A percentile compares a stretch with the other conserved stretches of the same genome.
These are phyloP conservation scores for Chrysemys picta DNA, from an alignment of 2,113 vertebrate species.

Conservation along the genomic window DNA sequence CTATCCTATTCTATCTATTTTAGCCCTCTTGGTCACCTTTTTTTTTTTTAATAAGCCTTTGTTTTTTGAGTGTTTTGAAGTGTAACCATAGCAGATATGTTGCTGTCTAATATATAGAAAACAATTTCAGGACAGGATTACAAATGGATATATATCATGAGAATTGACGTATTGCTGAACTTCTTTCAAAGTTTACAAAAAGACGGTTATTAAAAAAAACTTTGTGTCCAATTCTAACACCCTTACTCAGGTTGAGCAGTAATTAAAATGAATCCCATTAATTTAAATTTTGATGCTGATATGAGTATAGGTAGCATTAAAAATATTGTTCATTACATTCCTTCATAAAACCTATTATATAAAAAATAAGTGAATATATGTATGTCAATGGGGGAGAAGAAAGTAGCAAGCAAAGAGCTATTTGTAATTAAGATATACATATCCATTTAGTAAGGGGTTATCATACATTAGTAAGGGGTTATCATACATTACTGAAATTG, in stretches of 20 bases:
- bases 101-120: not conserved
- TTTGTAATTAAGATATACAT: not conserved
- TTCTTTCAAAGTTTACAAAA: not conserved
- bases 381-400: not conserved
- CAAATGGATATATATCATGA: not conserved
- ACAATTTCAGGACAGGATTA: not conserved
- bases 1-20: not conserved
- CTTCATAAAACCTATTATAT: not conserved
- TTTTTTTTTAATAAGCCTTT: no score
- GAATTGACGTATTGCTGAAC: not conserved
- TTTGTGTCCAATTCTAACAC: not conserved
- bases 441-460: not conserved
- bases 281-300: not conserved
- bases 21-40: not conserved
- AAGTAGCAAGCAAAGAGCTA: not conserved
- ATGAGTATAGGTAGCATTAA: not conserved
- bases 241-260: not conserved
- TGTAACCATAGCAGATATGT: not conserved
- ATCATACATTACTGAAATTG: not conserved
- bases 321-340: not conserved
- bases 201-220: not conserved
- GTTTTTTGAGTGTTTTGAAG: not conserved
- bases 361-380: not conserved
- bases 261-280: not conserved
- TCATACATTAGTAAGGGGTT: not conserved